These are phyloP conservation scores for Magallana gigas DNA, from an alignment of 1,140 invertebrate species.

Conservation along the genomic window DNA sequence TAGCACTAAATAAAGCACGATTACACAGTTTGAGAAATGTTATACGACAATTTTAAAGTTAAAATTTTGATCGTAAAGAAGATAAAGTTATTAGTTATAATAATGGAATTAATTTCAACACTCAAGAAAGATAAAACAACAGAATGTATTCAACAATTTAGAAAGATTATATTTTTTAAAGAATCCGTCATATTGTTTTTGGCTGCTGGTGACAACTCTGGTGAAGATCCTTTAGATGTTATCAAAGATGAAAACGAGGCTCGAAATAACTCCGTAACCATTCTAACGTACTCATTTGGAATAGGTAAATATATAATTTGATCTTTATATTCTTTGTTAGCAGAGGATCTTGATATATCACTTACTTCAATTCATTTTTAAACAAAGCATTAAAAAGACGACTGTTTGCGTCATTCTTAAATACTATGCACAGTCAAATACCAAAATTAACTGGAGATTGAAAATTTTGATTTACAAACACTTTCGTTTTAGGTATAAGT, in stretches of 20 bases:
- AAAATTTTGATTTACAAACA: too few relatives aligned
- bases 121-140: too few relatives aligned
- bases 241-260: slow-evolving; percentile 36
- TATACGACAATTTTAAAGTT: not conserved
- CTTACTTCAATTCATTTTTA: not conserved
- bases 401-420: too few relatives aligned
- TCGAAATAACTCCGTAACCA: slow-evolving; percentile 29
- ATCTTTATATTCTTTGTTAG: not conserved
- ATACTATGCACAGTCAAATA: too few relatives aligned
- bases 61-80: not conserved
- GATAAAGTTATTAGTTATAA: not conserved
- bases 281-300: slow-evolving; percentile 45
- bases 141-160: too few relatives aligned
- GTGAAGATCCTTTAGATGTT: slow-evolving; percentile 27
- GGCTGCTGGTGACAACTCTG: slow-evolving; percentile 36
- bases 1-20: too few relatives aligned
- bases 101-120: too few relatives aligned
- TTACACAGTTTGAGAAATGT: too few relatives aligned
- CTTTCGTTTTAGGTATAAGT: not conserved
- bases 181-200: slow-evolving; percentile 46
- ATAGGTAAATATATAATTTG: not conserved
- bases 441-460: too few relatives aligned
- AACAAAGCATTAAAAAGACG: not conserved
- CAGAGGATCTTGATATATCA: not conserved
- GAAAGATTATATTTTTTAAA: not conserved